Percentiles rank a stretch among this genome's conserved stretches.
Evolutionary conservation across 2,888 invertebrate species (phyloP).

Genomic region (Drosophila trichaetosa): DNA sequence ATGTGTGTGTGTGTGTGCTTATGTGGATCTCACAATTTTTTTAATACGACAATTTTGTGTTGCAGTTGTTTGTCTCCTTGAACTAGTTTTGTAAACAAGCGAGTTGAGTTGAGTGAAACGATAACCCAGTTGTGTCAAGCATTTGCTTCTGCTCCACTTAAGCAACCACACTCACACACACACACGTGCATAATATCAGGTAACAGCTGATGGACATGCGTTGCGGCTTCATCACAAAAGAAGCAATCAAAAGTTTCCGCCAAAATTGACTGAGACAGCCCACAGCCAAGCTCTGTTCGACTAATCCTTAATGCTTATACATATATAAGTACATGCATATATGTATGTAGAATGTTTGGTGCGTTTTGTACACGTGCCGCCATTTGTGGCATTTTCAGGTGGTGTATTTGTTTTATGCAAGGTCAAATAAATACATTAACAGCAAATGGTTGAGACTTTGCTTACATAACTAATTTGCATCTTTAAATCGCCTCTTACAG

Average conservation of each 20-base stretch:
- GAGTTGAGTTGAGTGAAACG: slow-evolving; percentile 29
- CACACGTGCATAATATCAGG: slow-evolving; percentile 29
- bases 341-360: neutral
- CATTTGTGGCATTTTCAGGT: neutral
- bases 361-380: slow-evolving; percentile 35
- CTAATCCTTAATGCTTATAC: slow-evolving; percentile 7
- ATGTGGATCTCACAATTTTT: slow-evolving; percentile 35
- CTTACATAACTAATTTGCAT: slow-evolving; percentile 66
- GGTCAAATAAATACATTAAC: slow-evolving; percentile 37
- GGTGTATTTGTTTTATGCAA: slow-evolving; percentile 18
- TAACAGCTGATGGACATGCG: slow-evolving; percentile 54
- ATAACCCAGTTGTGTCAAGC: slow-evolving; percentile 69
- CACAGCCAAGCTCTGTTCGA: slow-evolving; percentile 1
- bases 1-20: slow-evolving; percentile 7
- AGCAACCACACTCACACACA: slow-evolving; percentile 14
- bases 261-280: slow-evolving; percentile 40
- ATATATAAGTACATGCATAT: slow-evolving; percentile 5
- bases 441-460: slow-evolving; percentile 49
- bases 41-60: slow-evolving; percentile 68
- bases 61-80: slow-evolving; percentile 73
- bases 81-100: slow-evolving; percentile 67
- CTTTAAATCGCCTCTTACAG: slow-evolving; percentile 43
- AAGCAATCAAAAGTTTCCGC: slow-evolving; percentile 50
- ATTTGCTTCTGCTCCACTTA: slow-evolving; percentile 30
- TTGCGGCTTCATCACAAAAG: slow-evolving; percentile 47